A percentile compares a stretch with the other conserved stretches of the same genome.
phyloP scores from a whole-genome alignment of 1,140 invertebrate species.

The Ctenoplectra terminalis region DNA sequence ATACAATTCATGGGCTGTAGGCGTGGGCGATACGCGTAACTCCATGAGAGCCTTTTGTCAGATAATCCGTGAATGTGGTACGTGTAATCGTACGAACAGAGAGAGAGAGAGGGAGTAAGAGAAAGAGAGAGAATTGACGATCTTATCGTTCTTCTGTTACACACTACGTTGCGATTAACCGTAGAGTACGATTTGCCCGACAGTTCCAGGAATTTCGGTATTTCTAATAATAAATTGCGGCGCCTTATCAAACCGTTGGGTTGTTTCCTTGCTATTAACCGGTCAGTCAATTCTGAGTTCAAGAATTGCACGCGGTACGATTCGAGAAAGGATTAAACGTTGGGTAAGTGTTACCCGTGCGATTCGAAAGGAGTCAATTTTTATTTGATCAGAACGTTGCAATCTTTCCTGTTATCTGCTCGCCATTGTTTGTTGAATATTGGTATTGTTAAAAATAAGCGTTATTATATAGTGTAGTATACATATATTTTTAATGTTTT shows the following conservation, averaged over 20 bases:
- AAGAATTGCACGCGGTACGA: background rate
- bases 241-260: background rate
- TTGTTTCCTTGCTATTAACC: background rate
- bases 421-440: too few species aligned
- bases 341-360: too few species aligned
- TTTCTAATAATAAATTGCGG: constrained; percentile 15
- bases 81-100: constrained; percentile 54
- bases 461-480: too few species aligned
- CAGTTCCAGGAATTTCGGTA: constrained; percentile 3
- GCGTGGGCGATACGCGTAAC: constrained; percentile 59
- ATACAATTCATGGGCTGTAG: constrained; percentile 59
- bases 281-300: background rate
- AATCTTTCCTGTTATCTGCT: too few species aligned
- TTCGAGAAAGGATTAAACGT: background rate
- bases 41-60: constrained; percentile 46
- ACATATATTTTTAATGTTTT: too few species aligned
- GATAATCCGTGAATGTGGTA: constrained; percentile 50
- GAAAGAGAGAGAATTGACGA: constrained; percentile 10
- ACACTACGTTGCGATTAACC: constrained; percentile 54
- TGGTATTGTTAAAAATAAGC: too few species aligned
- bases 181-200: background rate
- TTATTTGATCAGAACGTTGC: too few species aligned
- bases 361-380: background rate
- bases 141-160: constrained; percentile 54
- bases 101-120: background rate